phyloP scores from a whole-genome alignment of 2,797 vertebrate species.

The Anguilla anguilla region DNA sequence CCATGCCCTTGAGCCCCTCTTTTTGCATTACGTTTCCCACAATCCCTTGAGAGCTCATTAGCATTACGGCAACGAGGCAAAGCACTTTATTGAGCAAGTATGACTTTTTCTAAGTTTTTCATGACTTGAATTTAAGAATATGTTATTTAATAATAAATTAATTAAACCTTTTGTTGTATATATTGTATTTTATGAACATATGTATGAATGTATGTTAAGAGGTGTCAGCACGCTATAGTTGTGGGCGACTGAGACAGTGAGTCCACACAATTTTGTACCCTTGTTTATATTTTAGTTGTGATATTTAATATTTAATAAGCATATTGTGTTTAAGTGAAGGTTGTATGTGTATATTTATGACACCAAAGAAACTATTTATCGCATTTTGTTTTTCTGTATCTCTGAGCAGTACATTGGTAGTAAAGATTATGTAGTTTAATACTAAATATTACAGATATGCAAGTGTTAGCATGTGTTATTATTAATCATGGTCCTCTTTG shows the following conservation, averaged over 20 bases:
- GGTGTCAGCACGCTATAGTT: conserved; percentile 34
- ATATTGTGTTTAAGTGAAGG: conserved; percentile 34
- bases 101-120: conserved; percentile 46
- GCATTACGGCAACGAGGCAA: conserved; percentile 55
- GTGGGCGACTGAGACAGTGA: conserved; percentile 41
- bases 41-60: conserved; percentile 41
- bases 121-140: conserved; percentile 59
- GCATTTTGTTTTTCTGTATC: conserved; percentile 16
- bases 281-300: conserved; percentile 45
- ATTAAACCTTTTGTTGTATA: conserved; percentile 49
- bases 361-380: conserved; percentile 21
- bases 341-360: conserved; percentile 34
- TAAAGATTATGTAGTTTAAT: neutral
- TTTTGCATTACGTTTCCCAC: neutral
- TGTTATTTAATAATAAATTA: conserved; percentile 64
- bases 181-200: conserved; percentile 48
- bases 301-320: conserved; percentile 58
- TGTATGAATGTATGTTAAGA: conserved; percentile 34
- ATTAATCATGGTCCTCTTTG: neutral
- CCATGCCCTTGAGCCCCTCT: neutral
- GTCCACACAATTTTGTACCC: conserved; percentile 30
- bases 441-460: neutral
- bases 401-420: neutral
- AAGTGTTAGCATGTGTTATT: neutral
- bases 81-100: conserved; percentile 67